Evolutionary conservation across 2,888 invertebrate species (phyloP).

Genomic region (Drosophila helvetica): DNA sequence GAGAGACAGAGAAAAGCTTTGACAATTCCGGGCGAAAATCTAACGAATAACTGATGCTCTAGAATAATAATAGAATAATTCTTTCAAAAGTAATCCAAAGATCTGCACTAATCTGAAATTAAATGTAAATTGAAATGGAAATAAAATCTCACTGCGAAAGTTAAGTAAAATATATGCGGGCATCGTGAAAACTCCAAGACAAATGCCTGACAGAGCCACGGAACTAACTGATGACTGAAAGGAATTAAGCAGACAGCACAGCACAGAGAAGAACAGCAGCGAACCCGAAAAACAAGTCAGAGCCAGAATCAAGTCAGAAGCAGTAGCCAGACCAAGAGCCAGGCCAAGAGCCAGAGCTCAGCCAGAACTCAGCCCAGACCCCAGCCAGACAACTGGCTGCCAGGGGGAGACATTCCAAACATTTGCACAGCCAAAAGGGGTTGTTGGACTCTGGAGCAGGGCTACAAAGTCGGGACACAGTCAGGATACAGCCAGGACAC

Average conservation of each 20-base stretch:
- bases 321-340: conserved; percentile 17
- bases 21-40: background rate
- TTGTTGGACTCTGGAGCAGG: conserved; percentile 64
- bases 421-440: conserved; percentile 56
- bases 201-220: conserved; percentile 28
- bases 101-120: background rate
- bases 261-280: conserved; percentile 8
- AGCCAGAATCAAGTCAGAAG: conserved; percentile 36
- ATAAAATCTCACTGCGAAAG: conserved; percentile 19
- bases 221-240: conserved; percentile 40
- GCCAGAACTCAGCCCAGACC: no score
- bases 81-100: no score
- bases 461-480: conserved; percentile 56
- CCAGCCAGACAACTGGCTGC: conserved; percentile 49
- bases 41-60: background rate
- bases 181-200: conserved; percentile 32
- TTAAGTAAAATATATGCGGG: conserved; percentile 11
- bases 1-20: background rate
- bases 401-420: conserved; percentile 37
- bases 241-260: conserved; percentile 42
- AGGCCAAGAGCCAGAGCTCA: conserved; percentile 2
- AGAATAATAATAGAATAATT: no score
- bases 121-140: background rate
- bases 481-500: conserved; percentile 58
- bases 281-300: conserved; percentile 31